Evolutionary conservation across 2,797 vertebrate genomes (phyloP), one percentile per base, ranked within the genome.

Genomic region (Gastrophryne carolinensis): DNA sequence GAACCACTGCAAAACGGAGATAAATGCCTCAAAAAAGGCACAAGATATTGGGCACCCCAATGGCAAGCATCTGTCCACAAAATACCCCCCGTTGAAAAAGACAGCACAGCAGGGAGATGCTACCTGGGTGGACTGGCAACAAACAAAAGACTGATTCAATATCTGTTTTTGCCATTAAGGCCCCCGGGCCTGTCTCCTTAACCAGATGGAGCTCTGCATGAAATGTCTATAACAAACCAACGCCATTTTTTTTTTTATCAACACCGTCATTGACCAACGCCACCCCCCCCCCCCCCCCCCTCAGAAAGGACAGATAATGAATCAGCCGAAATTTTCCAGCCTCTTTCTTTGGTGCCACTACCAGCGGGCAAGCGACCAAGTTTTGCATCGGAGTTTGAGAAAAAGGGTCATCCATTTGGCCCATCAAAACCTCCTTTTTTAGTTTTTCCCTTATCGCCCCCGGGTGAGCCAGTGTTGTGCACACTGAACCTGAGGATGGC

Each of bases 221-320:
- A 47, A 65, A 65, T 1, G 41, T 47, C 1, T 49, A 13, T 65
- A 65, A 2, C 12, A 17, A 3, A 65, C 39, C n/a, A 3, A 65
- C 39, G 5, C 13, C 44, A 49, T 21, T 1, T 49, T 13, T 21
- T 1, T 49, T 13, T 8, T 2, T 1, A 34, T 23, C 5, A 2
- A 63, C 41, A 15, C 15, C 11, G 15, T 63, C 60, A 41, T 63
- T 63, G 17, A 65, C 23, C n/a, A n/a, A n/a, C n/a, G n/a, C n/a
- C n/a, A n/a, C n/a, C n/a, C n/a, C n/a, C n/a, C n/a, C n/a, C n/a
- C n/a, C n/a, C n/a, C n/a, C 23, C 9, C 15, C n/a, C 15, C 8
- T 0, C 4, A 15, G 13, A 41, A 3, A 39, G 3, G 37, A 39
- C 4, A 39, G 12, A 39, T 39, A 15, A 15, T 39, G 37, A 2